Evolutionary conservation across 2,888 invertebrate species (phyloP).

Genomic region (Penaeus monodon): DNA sequence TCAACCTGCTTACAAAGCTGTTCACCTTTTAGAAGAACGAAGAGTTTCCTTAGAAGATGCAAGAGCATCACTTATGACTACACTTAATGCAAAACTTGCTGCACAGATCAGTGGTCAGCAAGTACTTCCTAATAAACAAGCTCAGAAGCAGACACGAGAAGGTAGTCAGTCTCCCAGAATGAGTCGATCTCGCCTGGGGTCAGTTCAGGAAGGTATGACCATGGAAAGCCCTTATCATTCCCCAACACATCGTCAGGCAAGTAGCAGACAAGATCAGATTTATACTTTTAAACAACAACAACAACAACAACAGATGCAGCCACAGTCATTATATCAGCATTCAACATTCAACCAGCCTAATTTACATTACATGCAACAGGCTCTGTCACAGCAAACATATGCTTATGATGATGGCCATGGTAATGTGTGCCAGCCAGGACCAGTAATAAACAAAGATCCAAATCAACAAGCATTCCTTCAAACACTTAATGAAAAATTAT

Average conservation of each 20-base stretch:
- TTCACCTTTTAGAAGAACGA: slow-evolving; percentile 47
- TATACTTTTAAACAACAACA: slow-evolving; percentile 16
- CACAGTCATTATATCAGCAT: slow-evolving; percentile 9
- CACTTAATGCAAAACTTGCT: slow-evolving; percentile 61
- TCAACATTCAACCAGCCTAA: slow-evolving; percentile 39
- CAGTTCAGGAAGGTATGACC: slow-evolving; percentile 53
- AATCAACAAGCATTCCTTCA: slow-evolving; percentile 57
- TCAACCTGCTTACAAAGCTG: slow-evolving; percentile 47
- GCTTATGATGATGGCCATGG: slow-evolving; percentile 18
- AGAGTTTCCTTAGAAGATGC: slow-evolving; percentile 58
- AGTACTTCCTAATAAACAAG: slow-evolving; percentile 6
- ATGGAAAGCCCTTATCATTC: slow-evolving; percentile 45
- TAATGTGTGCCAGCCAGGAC: slow-evolving; percentile 13
- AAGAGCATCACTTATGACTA: slow-evolving; percentile 62
- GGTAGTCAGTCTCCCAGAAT: slow-evolving; percentile 58
- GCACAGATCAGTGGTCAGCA: slow-evolving; percentile 44
- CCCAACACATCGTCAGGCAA: slow-evolving; percentile 24
- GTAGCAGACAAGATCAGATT: slow-evolving; percentile 8
- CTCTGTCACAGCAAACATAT: slow-evolving; percentile 1
- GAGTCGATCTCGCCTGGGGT: slow-evolving; percentile 46
- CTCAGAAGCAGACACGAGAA: slow-evolving; percentile 27
- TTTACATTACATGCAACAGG: slow-evolving; percentile 16
- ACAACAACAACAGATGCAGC: slow-evolving; percentile 12
- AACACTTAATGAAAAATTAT: slow-evolving; percentile 51
- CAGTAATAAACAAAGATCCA: slow-evolving; percentile 29